Evolutionary conservation across 2,113 vertebrate species (phyloP), one percentile per base, ranked within the genome.

Genomic region (Chaetops frenatus): DNA sequence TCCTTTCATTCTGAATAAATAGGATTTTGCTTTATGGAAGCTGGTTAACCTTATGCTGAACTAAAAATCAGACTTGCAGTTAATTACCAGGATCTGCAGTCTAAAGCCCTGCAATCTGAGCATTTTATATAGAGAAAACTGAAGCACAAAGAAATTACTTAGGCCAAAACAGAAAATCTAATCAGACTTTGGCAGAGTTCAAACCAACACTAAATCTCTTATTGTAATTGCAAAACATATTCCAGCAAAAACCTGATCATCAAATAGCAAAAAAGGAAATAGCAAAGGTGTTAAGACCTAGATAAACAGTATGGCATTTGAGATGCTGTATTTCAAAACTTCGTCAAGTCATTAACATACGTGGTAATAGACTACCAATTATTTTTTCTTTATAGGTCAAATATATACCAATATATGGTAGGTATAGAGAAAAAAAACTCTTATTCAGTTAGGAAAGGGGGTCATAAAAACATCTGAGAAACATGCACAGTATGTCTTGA

Each of bases 11-110:
- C 76, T 66, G 47, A 96, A 93, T 93, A 95, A 97, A 97, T 88
- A 86, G 80, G 83, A 92, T 96, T 96, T 92, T 93, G 72, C 86
- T 95, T 95, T 96, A 97, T 92, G 76, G 83, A 93, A 84, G 80
- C 69, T 94, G 92, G 92, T 81, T 94, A 97, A 94, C 92, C 95
- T 97, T 83, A 81, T 56, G 83, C 60, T 93, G 95, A 96, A 95
- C 91, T 96, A 94, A 96, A 95, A 97, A 88, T 90, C 92, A 96
- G 83, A 94, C 91, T 81, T 93, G 83, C 88, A 97, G 83, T 94
- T 97, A 97, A 97, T 96, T 97, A 96, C 92, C 60, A 94, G 80
- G 80, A 90, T 95, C 83, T 74, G 60, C 82, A 95, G 65, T 79
- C 81, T 85, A 81, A 95, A 94, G 44, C 74, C 27, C 85, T 85